A percentile compares a stretch with the other conserved stretches of the same genome.
Conservation (phyloP, 2,888 invertebrate species). For the Criorhina ranunculi region DNA sequence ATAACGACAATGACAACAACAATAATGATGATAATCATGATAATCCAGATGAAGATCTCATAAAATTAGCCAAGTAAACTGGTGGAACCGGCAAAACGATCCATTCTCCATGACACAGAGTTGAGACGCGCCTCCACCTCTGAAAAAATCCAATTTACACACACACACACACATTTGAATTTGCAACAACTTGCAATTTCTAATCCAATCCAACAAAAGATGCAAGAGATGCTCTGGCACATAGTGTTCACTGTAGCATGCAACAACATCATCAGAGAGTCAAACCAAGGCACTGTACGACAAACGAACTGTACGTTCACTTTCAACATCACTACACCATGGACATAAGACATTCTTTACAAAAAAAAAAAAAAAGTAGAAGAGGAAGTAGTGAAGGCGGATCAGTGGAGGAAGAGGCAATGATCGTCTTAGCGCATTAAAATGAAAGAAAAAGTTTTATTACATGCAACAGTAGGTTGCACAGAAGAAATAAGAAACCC, state of each 20-base stretch:
- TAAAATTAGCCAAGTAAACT: slow-evolving; percentile 70
- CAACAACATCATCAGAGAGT: slow-evolving; percentile 46
- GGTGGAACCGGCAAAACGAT: slow-evolving; percentile 64
- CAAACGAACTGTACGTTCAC: slow-evolving; percentile 68
- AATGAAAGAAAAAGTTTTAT: slow-evolving; percentile 71
- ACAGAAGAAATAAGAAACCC: slow-evolving; percentile 32
- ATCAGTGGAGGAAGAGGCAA: slow-evolving; percentile 43
- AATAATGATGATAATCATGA: slow-evolving; percentile 35
- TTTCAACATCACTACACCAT: slow-evolving; percentile 68
- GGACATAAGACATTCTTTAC: slow-evolving; percentile 35
- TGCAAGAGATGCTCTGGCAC: slow-evolving; percentile 19
- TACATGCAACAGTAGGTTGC: slow-evolving; percentile 54
- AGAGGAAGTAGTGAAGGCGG: slow-evolving; percentile 66
- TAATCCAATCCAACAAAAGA: slow-evolving; percentile 62
- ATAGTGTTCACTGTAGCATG: slow-evolving; percentile 69
- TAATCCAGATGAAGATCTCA: slow-evolving; percentile 69
- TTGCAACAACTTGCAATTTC: slow-evolving; percentile 70
- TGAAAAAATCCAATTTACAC: slow-evolving; percentile 44
- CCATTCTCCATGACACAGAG: slow-evolving; percentile 64
- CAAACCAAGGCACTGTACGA: slow-evolving; percentile 50
- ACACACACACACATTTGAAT: slow-evolving; percentile 35
- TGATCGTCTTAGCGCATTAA: slow-evolving; percentile 57
- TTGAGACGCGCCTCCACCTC: slow-evolving; percentile 66
- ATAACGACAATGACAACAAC: slow-evolving; percentile 31
- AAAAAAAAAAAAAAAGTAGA: slow-evolving; percentile 39